A percentile compares a stretch with the other conserved stretches of the same genome.
Conservation (phyloP, 64 coral and sea anemone genomes). For the Pocillopora verrucosa region DNA sequence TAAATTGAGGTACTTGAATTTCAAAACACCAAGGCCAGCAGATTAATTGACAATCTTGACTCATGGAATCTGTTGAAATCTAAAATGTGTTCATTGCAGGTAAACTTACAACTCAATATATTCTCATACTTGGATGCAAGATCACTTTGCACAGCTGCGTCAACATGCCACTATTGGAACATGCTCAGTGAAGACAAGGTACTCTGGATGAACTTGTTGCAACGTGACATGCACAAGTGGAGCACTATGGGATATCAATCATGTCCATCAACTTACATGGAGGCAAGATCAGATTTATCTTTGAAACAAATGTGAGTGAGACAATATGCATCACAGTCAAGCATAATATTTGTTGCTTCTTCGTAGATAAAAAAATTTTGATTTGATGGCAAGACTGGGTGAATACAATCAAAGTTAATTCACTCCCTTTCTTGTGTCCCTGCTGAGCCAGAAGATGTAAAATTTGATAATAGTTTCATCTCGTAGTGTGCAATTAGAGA, state of each 20-base stretch:
- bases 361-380: no score
- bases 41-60: no score
- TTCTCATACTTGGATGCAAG: slow-evolving; percentile 87
- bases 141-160: slow-evolving; percentile 74
- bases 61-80: no score
- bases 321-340: neutral
- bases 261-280: slow-evolving; percentile 83
- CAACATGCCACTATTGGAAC: slow-evolving; percentile 74
- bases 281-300: slow-evolving; percentile 79
- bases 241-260: slow-evolving; percentile 72
- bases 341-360: no score
- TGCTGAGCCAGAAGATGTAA: no score
- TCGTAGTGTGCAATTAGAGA: no score
- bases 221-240: slow-evolving; percentile 68
- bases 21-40: no score
- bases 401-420: neutral
- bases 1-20: no score
- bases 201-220: slow-evolving; percentile 79
- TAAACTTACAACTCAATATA: slow-evolving; percentile 81
- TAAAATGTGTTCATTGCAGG: slow-evolving; percentile 10
- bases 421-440: neutral
- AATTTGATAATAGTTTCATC: no score
- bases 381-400: no score
- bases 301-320: slow-evolving; percentile 87
- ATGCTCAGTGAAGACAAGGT: slow-evolving; percentile 82